phyloP scores from a whole-genome alignment of 2,888 invertebrate genomes.

The Kryphioiulus occultus region DNA sequence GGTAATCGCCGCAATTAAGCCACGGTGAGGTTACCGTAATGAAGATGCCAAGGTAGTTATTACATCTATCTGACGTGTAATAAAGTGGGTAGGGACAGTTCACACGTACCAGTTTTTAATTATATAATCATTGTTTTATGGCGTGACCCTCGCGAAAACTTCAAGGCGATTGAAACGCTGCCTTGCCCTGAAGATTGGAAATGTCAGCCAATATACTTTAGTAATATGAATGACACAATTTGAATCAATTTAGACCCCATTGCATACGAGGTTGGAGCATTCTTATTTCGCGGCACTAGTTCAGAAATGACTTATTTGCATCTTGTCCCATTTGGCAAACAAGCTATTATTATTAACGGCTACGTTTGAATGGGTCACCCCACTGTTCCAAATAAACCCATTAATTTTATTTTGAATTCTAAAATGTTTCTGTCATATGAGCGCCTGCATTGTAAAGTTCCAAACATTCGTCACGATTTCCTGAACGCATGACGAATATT shows the following conservation, averaged over 20 bases:
- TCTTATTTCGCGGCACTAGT: neutral
- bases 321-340: neutral
- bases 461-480: too few species aligned
- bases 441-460: neutral
- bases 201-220: neutral
- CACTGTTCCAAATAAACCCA: neutral
- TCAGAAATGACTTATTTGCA: neutral
- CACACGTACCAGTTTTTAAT: conserved; percentile 19
- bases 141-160: neutral
- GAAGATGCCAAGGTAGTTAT: neutral
- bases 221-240: neutral
- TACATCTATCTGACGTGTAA: conserved; percentile 15
- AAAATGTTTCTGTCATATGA: neutral
- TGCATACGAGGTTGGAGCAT: neutral
- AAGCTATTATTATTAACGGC: neutral
- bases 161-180: neutral
- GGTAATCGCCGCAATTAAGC: conserved; percentile 20
- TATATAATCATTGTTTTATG: conserved; percentile 30
- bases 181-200: neutral
- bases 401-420: neutral
- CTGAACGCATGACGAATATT: too few species aligned
- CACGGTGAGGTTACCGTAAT: neutral
- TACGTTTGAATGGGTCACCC: neutral
- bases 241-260: neutral
- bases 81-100: neutral